These are phyloP conservation scores for Drosophila hamatofila DNA, from an alignment of 2,888 invertebrate species.

Conservation along the genomic window DNA sequence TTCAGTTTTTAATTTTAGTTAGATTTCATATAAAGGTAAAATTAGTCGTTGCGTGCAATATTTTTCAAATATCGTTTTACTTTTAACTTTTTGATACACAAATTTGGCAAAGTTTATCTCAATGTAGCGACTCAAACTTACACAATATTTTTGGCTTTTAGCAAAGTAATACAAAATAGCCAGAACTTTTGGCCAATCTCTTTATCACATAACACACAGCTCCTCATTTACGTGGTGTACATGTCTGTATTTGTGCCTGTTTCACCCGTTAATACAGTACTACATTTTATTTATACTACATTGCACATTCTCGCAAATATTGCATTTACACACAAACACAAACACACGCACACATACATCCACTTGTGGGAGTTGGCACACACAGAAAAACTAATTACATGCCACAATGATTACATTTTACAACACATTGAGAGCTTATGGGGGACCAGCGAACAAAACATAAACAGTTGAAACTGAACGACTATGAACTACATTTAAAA, in stretches of 20 bases:
- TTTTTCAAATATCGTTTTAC: background rate
- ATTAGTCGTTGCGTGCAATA: background rate
- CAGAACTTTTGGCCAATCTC: constrained; percentile 4
- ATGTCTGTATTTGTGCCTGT: constrained; percentile 18
- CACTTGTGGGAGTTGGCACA: constrained; percentile 33
- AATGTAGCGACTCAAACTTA: background rate
- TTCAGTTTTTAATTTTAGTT: background rate
- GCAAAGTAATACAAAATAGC: too few relatives aligned
- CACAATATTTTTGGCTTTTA: background rate
- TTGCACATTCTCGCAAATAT: constrained; percentile 23
- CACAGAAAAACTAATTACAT: constrained; percentile 78
- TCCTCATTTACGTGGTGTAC: constrained; percentile 34
- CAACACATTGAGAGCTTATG: constrained; percentile 61
- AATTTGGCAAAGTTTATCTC: background rate
- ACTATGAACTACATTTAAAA: constrained; percentile 1
- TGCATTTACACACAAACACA: constrained; percentile 12
- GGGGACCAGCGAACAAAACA: constrained; percentile 17
- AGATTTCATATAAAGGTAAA: background rate
- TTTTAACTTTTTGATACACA: background rate
- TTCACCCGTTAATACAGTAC: constrained; percentile 48
- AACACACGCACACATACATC: background rate
- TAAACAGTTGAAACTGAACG: background rate
- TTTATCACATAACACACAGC: constrained; percentile 1
- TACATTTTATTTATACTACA: constrained; percentile 63
- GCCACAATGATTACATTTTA: constrained; percentile 80